Percentiles rank a stretch among this genome's conserved stretches.
These are phyloP conservation scores for Xerus rutilus DNA, from an alignment of 2,797 vertebrate species.

Conservation along the genomic window DNA sequence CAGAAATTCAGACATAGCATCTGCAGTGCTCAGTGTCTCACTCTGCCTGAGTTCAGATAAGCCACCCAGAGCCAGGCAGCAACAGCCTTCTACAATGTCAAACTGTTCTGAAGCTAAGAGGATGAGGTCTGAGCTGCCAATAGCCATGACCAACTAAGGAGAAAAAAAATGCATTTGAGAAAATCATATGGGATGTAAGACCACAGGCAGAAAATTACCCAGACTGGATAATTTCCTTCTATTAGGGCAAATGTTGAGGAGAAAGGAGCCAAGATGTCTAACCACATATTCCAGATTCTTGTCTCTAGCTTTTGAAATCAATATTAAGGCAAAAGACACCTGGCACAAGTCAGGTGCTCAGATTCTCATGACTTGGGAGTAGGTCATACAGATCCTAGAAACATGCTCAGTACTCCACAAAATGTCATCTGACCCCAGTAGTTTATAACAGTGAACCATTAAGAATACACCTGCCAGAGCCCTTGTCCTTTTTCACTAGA, in stretches of 20 bases:
- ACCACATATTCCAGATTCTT: neutral
- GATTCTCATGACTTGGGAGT: neutral
- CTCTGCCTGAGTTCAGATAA: too few species aligned
- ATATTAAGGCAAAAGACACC: neutral
- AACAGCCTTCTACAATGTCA: too few species aligned
- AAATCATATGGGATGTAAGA: too few species aligned
- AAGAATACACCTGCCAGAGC: neutral
- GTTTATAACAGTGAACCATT: neutral
- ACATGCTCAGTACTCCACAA: neutral
- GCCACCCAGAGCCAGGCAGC: neutral
- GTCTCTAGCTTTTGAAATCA: neutral
- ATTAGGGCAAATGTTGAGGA: neutral
- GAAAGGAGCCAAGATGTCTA: neutral
- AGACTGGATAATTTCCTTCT: neutral
- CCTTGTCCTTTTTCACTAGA: neutral
- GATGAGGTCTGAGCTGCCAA: neutral
- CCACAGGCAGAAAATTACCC: neutral
- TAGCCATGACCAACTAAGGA: neutral
- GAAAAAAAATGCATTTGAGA: neutral
- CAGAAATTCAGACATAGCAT: neutral
- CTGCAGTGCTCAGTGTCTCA: neutral
- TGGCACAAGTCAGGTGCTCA: neutral
- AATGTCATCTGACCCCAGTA: neutral
- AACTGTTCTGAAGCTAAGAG: neutral
- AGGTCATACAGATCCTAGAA: neutral